These are phyloP conservation scores for Tetranychus cinnabarinus DNA, from an alignment of 1,140 invertebrate genomes.

Conservation along the genomic window DNA sequence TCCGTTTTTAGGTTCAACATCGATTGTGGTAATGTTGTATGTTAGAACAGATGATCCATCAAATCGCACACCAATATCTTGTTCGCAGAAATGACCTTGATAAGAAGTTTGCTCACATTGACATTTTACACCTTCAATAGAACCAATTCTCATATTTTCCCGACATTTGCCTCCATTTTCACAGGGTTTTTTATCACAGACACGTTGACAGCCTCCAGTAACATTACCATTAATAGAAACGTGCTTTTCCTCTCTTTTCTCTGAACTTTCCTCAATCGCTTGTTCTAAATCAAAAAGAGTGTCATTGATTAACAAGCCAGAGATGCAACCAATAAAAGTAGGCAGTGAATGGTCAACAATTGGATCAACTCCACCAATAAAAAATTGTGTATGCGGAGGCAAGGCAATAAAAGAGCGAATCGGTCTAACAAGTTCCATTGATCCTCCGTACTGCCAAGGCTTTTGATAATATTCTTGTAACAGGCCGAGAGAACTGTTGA, in stretches of 20 bases:
- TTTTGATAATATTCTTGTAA: constrained; percentile 25
- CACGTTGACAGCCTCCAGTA: constrained; percentile 50
- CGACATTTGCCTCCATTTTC: constrained; percentile 60
- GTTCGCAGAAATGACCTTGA: constrained; percentile 42
- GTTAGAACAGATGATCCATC: constrained; percentile 53
- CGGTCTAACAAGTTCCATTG: constrained; percentile 51
- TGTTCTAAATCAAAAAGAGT: constrained; percentile 41
- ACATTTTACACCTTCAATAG: constrained; percentile 36
- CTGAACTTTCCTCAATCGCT: not conserved
- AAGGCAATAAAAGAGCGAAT: constrained; percentile 54
- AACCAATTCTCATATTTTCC: constrained; percentile 60
- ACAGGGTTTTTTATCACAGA: constrained; percentile 61
- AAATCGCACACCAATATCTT: constrained; percentile 64
- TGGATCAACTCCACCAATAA: constrained; percentile 55
- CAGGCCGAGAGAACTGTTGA: constrained; percentile 30
- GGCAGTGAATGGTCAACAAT: constrained; percentile 28
- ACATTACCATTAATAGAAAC: constrained; percentile 31
- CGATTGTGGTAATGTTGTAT: not conserved
- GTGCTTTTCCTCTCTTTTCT: not conserved
- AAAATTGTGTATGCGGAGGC: constrained; percentile 62
- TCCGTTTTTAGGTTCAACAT: not conserved
- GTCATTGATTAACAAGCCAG: constrained; percentile 61
- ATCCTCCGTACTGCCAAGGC: constrained; percentile 14
- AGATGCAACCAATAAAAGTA: constrained; percentile 60
- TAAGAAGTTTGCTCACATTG: constrained; percentile 69